phyloP scores from a whole-genome alignment of 2,113 vertebrate genomes.

The Muntiacus muntjak region DNA sequence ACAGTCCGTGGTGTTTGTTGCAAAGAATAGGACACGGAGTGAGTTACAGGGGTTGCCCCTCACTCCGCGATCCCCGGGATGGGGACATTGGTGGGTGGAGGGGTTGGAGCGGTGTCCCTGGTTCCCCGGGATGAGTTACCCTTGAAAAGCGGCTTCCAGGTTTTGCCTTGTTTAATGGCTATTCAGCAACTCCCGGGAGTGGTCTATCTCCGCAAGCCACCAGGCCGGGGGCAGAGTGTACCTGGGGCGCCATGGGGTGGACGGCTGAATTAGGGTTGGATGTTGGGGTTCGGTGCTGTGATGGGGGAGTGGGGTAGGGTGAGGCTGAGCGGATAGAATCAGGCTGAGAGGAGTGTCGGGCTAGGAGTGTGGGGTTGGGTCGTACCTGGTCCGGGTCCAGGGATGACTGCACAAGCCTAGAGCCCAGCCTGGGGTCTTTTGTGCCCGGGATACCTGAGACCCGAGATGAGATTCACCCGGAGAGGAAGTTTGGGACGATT shows the following conservation, averaged over 20 bases:
- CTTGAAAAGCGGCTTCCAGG: background rate
- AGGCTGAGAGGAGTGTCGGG: fast-evolving
- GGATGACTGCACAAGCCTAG: fast-evolving
- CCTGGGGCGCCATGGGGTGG: background rate
- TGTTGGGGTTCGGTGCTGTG: fast-evolving
- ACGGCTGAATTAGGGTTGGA: background rate
- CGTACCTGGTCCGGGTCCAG: fast-evolving
- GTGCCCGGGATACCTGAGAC: background rate
- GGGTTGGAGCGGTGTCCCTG: background rate
- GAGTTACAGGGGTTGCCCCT: background rate
- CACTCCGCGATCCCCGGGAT: too few relatives aligned
- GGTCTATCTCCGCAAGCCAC: background rate
- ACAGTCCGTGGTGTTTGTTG: background rate
- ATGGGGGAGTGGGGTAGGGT: background rate
- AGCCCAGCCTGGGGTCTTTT: background rate
- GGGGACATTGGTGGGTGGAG: background rate
- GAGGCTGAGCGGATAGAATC: fast-evolving
- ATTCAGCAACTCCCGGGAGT: too few relatives aligned
- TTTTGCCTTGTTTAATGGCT: background rate
- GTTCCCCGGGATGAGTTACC: background rate
- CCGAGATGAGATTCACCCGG: fast-evolving
- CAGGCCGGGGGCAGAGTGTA: background rate
- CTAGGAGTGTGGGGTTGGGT: background rate
- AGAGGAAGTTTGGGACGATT: background rate
- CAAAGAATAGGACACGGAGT: background rate